Conservation (phyloP, 2,797 vertebrate genomes). For the Phataginus tricuspis region DNA sequence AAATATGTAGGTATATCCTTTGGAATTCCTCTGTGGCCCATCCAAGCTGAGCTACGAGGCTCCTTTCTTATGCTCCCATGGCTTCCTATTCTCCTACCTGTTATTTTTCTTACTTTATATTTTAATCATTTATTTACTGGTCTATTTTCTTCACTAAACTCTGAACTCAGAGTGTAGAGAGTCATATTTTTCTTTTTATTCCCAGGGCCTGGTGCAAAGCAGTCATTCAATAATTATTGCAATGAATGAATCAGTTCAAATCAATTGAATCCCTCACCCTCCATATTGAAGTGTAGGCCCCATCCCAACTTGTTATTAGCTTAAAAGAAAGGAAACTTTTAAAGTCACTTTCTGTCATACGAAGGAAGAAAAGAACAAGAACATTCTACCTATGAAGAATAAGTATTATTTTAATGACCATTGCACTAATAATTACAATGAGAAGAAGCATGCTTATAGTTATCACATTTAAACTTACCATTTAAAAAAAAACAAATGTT, state of each 20-base stretch:
- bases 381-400: slow-evolving; percentile 80
- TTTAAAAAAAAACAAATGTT: slow-evolving; percentile 61
- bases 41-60: not conserved
- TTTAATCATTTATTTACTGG: slow-evolving; percentile 10
- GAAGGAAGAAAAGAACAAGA: slow-evolving; percentile 76
- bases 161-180: not conserved
- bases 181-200: not conserved
- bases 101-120: not conserved
- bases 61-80: not conserved
- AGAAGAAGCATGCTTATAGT: slow-evolving; percentile 76
- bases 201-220: not conserved
- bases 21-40: not conserved
- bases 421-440: slow-evolving; percentile 75
- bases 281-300: slow-evolving; percentile 50
- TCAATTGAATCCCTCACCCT: slow-evolving; percentile 36
- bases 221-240: slow-evolving; percentile 20
- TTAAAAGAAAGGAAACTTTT: slow-evolving; percentile 58
- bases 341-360: slow-evolving; percentile 56
- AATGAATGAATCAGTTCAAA: slow-evolving; percentile 32
- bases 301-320: slow-evolving; percentile 38
- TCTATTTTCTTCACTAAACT: not conserved
- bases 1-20: not conserved
- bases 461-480: slow-evolving; percentile 82
- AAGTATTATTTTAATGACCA: slow-evolving; percentile 80
- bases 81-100: not conserved